phyloP scores from a whole-genome alignment of 2,888 invertebrate genomes.

The Camponotus fellah region DNA sequence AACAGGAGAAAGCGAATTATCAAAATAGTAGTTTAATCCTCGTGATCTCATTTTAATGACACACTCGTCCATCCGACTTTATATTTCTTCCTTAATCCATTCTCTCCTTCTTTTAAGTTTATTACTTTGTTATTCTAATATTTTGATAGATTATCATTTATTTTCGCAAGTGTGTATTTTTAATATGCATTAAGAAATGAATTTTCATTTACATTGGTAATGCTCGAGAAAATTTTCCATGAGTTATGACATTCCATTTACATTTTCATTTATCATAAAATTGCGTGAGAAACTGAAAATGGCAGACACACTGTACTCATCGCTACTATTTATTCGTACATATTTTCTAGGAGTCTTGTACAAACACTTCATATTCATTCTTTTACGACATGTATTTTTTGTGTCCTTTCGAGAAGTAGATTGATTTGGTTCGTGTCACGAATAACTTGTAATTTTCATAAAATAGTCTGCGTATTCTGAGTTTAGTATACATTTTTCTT shows the following conservation, averaged over 20 bases:
- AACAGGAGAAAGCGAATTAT: constrained; percentile 25
- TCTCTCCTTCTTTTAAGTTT: background rate
- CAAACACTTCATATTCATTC: background rate
- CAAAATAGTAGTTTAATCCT: constrained; percentile 14
- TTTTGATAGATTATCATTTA: background rate
- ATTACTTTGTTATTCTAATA: background rate
- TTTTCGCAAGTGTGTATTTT: background rate
- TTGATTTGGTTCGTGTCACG: background rate
- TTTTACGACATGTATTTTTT: background rate
- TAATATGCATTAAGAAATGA: background rate
- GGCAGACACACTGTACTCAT: background rate
- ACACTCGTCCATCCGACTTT: background rate
- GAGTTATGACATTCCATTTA: background rate
- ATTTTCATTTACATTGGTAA: background rate
- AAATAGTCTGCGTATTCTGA: background rate
- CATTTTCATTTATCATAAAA: background rate
- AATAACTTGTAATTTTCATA: constrained; percentile 19
- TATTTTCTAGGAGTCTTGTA: background rate
- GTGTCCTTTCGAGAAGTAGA: background rate
- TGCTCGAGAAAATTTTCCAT: background rate
- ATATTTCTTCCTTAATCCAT: background rate
- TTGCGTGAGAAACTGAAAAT: background rate
- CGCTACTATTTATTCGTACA: background rate
- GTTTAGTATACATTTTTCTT: background rate
- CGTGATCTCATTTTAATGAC: constrained; percentile 19